Evolutionary conservation across 2,797 vertebrate genomes (phyloP).

Genomic region (Pelobates cultripes): DNA sequence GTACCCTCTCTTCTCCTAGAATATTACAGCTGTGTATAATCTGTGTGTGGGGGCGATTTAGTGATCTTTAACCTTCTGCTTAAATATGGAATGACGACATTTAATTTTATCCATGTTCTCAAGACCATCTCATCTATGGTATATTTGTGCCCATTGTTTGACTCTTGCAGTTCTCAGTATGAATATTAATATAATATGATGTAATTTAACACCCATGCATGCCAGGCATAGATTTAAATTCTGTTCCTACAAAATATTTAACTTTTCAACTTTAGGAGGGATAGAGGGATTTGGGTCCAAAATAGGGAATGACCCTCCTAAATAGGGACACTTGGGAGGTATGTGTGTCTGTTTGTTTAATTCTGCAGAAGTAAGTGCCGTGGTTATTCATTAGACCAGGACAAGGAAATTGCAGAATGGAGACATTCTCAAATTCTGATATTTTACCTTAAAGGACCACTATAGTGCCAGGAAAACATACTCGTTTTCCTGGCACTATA

Average conservation of each 20-base stretch:
- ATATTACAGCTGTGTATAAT: not conserved
- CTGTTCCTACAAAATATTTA: not conserved
- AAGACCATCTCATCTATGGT: not conserved
- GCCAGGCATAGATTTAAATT: not conserved
- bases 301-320: too few relatives aligned
- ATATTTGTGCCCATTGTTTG: slow-evolving; percentile 1
- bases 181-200: slow-evolving; percentile 5
- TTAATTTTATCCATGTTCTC: not conserved
- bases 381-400: too few relatives aligned
- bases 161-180: not conserved
- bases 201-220: not conserved
- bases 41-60: not conserved
- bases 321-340: too few relatives aligned
- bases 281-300: too few relatives aligned
- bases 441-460: too few relatives aligned
- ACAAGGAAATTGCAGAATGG: too few relatives aligned
- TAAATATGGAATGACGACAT: not conserved
- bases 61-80: slow-evolving; percentile 1
- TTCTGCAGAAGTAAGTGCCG: too few relatives aligned
- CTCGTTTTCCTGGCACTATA: too few relatives aligned
- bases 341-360: too few relatives aligned
- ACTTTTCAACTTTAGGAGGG: not conserved
- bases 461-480: too few relatives aligned
- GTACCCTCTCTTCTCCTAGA: too few relatives aligned
- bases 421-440: too few relatives aligned